A percentile compares a stretch with the other conserved stretches of the same genome.
Conservation (phyloP, 2,888 invertebrate species). For the Dicyrtoma fusca region DNA sequence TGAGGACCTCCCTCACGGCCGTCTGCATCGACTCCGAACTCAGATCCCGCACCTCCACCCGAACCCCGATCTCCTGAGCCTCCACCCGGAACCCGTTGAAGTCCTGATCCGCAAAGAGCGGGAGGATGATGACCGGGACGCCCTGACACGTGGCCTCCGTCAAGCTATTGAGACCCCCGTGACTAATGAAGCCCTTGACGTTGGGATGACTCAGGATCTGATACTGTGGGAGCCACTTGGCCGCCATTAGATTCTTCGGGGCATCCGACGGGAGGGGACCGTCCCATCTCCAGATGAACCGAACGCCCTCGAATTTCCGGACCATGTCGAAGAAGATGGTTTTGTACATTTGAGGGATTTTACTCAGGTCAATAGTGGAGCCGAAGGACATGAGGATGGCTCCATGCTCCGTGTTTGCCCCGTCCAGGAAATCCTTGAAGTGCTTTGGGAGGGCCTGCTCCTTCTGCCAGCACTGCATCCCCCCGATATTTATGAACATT, state of each 20-base stretch:
- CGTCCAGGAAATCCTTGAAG: slow-evolving; percentile 48
- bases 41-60: slow-evolving; percentile 49
- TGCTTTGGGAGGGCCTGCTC: slow-evolving; percentile 41
- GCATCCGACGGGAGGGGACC: slow-evolving; percentile 45
- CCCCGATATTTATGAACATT: slow-evolving; percentile 47
- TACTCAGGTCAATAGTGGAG: slow-evolving; percentile 50
- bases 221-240: slow-evolving; percentile 55
- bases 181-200: slow-evolving; percentile 48
- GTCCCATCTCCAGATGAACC: slow-evolving; percentile 53
- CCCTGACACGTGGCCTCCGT: slow-evolving; percentile 53
- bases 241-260: slow-evolving; percentile 47
- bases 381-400: slow-evolving; percentile 54
- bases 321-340: slow-evolving; percentile 52
- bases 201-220: slow-evolving; percentile 55
- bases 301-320: slow-evolving; percentile 44
- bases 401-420: slow-evolving; percentile 42
- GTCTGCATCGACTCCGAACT: slow-evolving; percentile 41
- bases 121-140: slow-evolving; percentile 50
- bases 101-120: slow-evolving; percentile 55
- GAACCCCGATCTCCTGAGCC: slow-evolving; percentile 51
- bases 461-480: slow-evolving; percentile 48
- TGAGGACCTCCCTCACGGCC: slow-evolving; percentile 43
- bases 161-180: slow-evolving; percentile 52
- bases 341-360: slow-evolving; percentile 43
- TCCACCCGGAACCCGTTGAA: slow-evolving; percentile 52